These are phyloP conservation scores for Pammene aurita DNA, from an alignment of 2,888 invertebrate genomes.

Conservation along the genomic window DNA sequence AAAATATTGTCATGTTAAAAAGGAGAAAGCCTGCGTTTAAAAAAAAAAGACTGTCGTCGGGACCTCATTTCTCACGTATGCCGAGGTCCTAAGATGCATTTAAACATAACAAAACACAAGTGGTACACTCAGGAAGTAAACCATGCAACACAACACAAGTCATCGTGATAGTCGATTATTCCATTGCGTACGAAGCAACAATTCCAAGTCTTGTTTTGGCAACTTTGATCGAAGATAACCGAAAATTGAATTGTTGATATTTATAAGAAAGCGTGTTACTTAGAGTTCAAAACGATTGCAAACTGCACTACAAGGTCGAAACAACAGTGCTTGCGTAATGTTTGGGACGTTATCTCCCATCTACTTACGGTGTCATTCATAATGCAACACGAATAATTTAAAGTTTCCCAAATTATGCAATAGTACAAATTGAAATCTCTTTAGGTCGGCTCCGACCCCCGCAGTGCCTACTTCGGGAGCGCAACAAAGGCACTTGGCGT, in stretches of 20 bases:
- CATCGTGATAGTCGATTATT: slow-evolving; percentile 32
- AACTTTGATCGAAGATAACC: slow-evolving; percentile 38
- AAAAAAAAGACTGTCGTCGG: too few relatives aligned
- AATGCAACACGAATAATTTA: slow-evolving; percentile 69
- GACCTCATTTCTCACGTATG: background rate
- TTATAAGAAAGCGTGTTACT: slow-evolving; percentile 42
- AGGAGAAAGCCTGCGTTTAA: too few relatives aligned
- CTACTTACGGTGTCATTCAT: slow-evolving; percentile 60
- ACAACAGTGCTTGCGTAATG: slow-evolving; percentile 54
- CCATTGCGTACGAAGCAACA: slow-evolving; percentile 33
- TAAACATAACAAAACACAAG: slow-evolving; percentile 9
- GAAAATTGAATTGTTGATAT: slow-evolving; percentile 43
- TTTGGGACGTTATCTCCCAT: slow-evolving; percentile 68
- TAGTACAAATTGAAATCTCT: slow-evolving; percentile 73
- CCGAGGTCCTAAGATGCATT: background rate
- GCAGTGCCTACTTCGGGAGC: slow-evolving; percentile 57
- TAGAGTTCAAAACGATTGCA: slow-evolving; percentile 53
- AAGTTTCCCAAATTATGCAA: slow-evolving; percentile 76
- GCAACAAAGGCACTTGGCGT: slow-evolving; percentile 51
- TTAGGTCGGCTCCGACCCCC: slow-evolving; percentile 59
- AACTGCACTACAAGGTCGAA: slow-evolving; percentile 62
- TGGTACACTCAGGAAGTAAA: slow-evolving; percentile 15
- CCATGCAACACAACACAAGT: slow-evolving; percentile 23
- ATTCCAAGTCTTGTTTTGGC: slow-evolving; percentile 38
- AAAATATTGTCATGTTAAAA: too few relatives aligned